Base-by-base conservation (phyloP, 2,888 invertebrate species). In the Drosophila helvetica region DNA sequence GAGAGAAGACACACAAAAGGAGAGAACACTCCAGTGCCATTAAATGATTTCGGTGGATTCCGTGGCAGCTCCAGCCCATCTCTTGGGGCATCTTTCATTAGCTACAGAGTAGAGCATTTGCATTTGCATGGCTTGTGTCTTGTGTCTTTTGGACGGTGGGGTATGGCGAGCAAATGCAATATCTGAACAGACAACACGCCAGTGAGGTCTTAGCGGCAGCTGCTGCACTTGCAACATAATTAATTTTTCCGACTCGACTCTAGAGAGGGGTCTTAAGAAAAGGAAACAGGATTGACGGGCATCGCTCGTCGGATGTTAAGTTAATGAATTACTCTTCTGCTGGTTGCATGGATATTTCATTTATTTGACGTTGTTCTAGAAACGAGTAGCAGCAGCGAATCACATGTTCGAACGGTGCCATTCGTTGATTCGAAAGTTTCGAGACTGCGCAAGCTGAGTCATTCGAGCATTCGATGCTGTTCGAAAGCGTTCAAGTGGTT, bases 161-260 rank as follows among this genome's bases (percentile, higher is more conserved):
- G 19, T 19, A 2, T 33, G 19, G 12, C 9, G 19, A 7, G 18
- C 9, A 33, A 55, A 38, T 55, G 46, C 51, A 48, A 53, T 65
- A 53, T 53, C 59, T 48, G 33, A 6, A 53, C 42, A 62, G 43
- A 19, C n/a, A 19, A 22, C 17, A 5, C 10, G n/a, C 33, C 12
- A 57, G n/a, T 8, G n/a, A 9, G 25, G 27, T 9, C 12, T 42
- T 43, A 17, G 50, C 33, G 15, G 50, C 33, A 47, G 43, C 59
- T 51, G 51, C 74, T 74, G 74, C 53, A 65, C 33, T 43, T 72
- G 73, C 38, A 38, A 48, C 74, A 73, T 73, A 65, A 65, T 71
- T 71, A 74, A 55, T 51, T 54, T 55, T 72, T 71, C 45, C 30
- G 33, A 18, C 43, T 30, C 33, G 33, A 12, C 48, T n/a, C 52